These are phyloP conservation scores for Brenthis daphne DNA, from an alignment of 2,888 invertebrate genomes.

Conservation along the genomic window DNA sequence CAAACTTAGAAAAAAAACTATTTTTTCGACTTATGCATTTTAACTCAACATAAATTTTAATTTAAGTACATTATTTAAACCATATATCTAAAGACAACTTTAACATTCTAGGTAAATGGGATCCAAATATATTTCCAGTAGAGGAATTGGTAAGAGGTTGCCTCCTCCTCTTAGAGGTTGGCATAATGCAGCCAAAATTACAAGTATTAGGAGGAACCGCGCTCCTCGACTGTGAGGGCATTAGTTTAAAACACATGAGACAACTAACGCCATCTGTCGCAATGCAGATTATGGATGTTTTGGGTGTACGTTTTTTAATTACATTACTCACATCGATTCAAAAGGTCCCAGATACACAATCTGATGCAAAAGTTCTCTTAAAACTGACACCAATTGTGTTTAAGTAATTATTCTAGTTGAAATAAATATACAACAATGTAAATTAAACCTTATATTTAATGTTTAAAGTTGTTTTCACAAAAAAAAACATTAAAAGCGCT, in stretches of 20 bases:
- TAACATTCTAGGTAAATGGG: constrained; percentile 84
- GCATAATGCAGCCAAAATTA: constrained; percentile 87
- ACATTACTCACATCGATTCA: neutral
- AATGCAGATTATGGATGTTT: constrained; percentile 84
- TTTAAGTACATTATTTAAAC: neutral
- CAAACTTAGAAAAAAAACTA: too few species aligned
- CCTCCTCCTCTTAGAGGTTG: constrained; percentile 86
- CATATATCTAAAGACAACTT: neutral
- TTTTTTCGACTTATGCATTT: too few species aligned
- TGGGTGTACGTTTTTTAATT: constrained; percentile 79
- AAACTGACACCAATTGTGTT: too few species aligned
- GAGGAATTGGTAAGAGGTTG: constrained; percentile 87
- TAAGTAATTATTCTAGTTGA: too few species aligned
- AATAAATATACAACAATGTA: too few species aligned
- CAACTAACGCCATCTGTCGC: constrained; percentile 86
- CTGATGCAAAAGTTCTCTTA: too few species aligned
- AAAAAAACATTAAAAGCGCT: too few species aligned
- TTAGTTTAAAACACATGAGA: constrained; percentile 86
- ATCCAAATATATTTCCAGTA: constrained; percentile 83
- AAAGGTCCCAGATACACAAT: too few species aligned
- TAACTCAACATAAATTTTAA: neutral
- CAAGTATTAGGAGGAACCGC: constrained; percentile 89
- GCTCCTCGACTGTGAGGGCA: constrained; percentile 87
- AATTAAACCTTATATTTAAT: too few species aligned
- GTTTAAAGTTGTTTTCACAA: too few species aligned